Base-by-base conservation (phyloP, 2,113 vertebrate species). In the Festucalex cinctus region DNA sequence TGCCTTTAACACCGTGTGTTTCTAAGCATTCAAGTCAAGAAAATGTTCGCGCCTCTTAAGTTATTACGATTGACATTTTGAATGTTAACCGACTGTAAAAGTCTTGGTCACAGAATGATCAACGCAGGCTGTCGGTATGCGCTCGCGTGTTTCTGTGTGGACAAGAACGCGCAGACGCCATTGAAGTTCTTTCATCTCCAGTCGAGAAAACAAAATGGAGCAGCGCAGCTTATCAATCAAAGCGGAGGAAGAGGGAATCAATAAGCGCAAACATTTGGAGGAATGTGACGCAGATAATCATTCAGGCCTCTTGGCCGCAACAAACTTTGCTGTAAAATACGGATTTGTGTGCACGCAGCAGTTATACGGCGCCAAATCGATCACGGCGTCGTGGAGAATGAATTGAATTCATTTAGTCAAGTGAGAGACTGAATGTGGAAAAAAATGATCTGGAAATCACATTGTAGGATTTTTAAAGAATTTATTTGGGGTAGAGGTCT, bases 61-160 rank as follows among this genome's bases (percentile, higher is more conserved):
- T 71, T 75, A 36, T 58, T 57, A 77, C 69, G 51, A 73, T 72
- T 71, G 62, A 73, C 62, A 77, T 66, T 76, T 79, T 81, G 74
- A 74, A 77, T 77, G 75, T 43, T 57, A 53, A 73, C 43, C 64
- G 49, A 70, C 75, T 71, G 81, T 85, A 79, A 54, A 17, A 54
- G 48, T 69, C 62, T 68, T 58, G 68, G 77, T 78, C 84, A 56
- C 72, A 72, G 68, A 82, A 83, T 77, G 75, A 82, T n/a, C 20
- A 63, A 24, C 37, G 16, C 20, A 0, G n/a, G 35, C 19, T 41
- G 73, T 88, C 78, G 68, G 84, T 84, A 87, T 88, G 89, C 87
- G 82, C 77, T 37, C 76, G 51, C 87, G 86, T 85, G 83, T 77
- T 77, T 83, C 77, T 58, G 82, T 90, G 86, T 85, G 82, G 86